These are phyloP conservation scores for Glomeris maerens DNA, from an alignment of 1,140 invertebrate species.

Conservation along the genomic window DNA sequence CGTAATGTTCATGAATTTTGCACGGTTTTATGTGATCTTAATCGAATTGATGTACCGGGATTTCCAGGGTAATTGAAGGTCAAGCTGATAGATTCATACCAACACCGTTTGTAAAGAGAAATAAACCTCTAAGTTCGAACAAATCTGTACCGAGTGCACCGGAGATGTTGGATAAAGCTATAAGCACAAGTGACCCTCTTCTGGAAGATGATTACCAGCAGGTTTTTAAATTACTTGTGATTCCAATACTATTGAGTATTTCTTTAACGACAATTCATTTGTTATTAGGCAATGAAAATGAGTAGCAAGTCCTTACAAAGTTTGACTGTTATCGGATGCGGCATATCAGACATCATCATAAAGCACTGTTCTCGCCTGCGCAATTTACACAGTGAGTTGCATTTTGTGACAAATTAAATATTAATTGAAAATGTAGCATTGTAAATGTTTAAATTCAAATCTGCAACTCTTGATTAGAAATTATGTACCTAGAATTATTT, in stretches of 20 bases:
- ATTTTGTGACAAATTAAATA: neutral
- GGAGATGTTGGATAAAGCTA: constrained; percentile 9
- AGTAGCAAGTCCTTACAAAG: constrained; percentile 12
- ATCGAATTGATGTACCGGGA: too few relatives aligned
- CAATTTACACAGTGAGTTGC: constrained; percentile 13
- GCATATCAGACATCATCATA: constrained; percentile 14
- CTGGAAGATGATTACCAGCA: constrained; percentile 15
- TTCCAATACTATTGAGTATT: neutral
- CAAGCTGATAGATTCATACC: too few relatives aligned
- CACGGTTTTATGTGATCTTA: too few relatives aligned
- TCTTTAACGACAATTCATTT: constrained; percentile 1
- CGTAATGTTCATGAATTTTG: too few relatives aligned
- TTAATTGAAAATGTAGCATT: neutral
- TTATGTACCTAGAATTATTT: too few relatives aligned
- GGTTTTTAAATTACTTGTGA: constrained; percentile 1
- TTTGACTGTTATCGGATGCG: constrained; percentile 15
- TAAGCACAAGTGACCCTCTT: constrained; percentile 16
- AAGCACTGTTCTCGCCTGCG: constrained; percentile 5
- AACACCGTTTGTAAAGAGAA: too few relatives aligned
- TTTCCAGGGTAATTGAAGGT: too few relatives aligned
- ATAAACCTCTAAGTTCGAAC: too few relatives aligned
- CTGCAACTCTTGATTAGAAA: too few relatives aligned
- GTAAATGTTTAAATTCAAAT: too few relatives aligned
- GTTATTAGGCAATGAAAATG: constrained; percentile 11
- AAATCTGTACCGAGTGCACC: too few relatives aligned